Conservation (phyloP, 2,888 invertebrate species). For the Odontothrips loti region DNA sequence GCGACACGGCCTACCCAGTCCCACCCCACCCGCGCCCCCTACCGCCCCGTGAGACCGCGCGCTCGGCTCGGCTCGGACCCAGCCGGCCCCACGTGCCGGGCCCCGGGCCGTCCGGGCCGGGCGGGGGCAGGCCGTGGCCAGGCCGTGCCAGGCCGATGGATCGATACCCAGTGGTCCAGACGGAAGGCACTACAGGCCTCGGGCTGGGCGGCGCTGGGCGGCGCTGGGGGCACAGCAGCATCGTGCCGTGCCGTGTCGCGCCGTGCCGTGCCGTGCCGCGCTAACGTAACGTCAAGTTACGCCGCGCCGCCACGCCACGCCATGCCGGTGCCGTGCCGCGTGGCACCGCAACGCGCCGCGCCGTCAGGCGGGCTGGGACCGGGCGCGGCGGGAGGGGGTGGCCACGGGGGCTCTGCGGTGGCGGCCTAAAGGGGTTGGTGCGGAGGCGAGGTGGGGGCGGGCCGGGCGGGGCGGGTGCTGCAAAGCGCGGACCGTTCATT, state of each 20-base stretch:
- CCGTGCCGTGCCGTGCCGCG: constrained; percentile 1
- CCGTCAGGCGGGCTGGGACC: neutral
- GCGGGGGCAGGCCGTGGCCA: too few species aligned
- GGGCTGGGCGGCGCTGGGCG: neutral
- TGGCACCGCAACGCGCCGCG: neutral
- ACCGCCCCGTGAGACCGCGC: neutral
- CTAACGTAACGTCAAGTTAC: neutral
- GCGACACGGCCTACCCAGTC: constrained; percentile 5
- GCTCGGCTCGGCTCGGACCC: neutral
- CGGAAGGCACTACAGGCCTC: constrained; percentile 5
- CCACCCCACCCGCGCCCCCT: neutral
- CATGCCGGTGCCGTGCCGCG: too few species aligned
- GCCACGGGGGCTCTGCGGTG: neutral
- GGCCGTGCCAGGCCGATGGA: neutral
- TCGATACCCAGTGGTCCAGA: constrained; percentile 22
- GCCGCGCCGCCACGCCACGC: neutral
- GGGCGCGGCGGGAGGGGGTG: neutral
- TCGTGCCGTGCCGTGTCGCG: neutral
- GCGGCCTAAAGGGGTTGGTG: neutral
- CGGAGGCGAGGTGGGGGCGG: neutral
- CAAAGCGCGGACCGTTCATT: constrained; percentile 28
- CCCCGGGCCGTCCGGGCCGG: neutral
- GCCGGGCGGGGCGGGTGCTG: neutral
- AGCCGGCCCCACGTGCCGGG: neutral
- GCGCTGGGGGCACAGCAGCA: neutral